Conservation (phyloP, 2,888 invertebrate species). For the Euproctis similis region DNA sequence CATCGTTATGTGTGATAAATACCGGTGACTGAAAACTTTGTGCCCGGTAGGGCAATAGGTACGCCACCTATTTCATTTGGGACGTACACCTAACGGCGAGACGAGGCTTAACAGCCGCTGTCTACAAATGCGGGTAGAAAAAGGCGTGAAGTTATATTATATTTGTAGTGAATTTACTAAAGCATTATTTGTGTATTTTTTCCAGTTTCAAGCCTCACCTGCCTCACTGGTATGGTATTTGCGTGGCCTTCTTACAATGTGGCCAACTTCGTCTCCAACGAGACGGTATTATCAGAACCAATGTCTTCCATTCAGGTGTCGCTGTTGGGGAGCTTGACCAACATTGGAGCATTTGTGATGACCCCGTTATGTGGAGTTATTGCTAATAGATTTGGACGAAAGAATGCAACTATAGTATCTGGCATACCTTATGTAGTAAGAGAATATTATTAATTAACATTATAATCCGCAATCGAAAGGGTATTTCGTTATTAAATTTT, state of each 20-base stretch:
- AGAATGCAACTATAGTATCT: constrained; percentile 55
- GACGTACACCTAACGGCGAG: no score
- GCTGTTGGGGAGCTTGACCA: constrained; percentile 50
- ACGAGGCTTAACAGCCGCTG: no score
- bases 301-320: constrained; percentile 48
- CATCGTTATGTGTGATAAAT: no score
- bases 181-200: no score
- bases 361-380: constrained; percentile 53
- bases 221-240: constrained; percentile 47
- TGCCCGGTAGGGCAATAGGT: no score
- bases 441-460: no score
- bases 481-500: no score
- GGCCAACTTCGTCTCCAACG: constrained; percentile 46
- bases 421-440: constrained; percentile 53
- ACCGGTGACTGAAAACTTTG: no score
- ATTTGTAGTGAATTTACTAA: no score
- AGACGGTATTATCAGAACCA: constrained; percentile 41
- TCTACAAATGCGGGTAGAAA: no score
- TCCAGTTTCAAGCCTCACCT: constrained; percentile 51
- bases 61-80: no score
- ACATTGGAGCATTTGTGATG: constrained; percentile 44
- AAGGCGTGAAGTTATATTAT: no score
- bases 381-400: constrained; percentile 50
- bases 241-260: constrained; percentile 61
- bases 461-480: not conserved